A percentile compares a stretch with the other conserved stretches of the same genome.
These are phyloP conservation scores for Corythoichthys haematopterus DNA, from an alignment of 2,113 vertebrate species.

Conservation along the genomic window DNA sequence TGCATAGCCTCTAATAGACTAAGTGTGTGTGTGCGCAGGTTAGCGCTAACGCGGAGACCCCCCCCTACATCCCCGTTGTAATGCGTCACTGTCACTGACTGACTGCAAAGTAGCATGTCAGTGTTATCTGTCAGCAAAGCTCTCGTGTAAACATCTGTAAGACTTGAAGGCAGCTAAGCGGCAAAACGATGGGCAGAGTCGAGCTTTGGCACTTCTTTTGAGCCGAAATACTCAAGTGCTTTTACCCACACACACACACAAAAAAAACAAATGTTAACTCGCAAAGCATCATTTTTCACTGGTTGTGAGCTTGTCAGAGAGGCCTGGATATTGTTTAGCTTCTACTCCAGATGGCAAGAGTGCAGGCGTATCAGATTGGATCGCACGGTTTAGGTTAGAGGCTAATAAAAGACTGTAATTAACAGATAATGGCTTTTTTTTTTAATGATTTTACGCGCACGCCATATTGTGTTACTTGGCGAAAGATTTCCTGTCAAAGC, in stretches of 20 bases:
- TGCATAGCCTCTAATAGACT: not conserved
- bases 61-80: not conserved
- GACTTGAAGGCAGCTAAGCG: constrained; percentile 20
- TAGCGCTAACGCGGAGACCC: not conserved
- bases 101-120: constrained; percentile 11
- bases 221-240: constrained; percentile 13
- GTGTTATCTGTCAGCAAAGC: constrained; percentile 21
- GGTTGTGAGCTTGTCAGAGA: constrained; percentile 36
- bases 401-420: constrained; percentile 45
- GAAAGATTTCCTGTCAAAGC: not conserved
- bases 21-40: not conserved
- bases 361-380: constrained; percentile 43
- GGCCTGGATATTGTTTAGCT: constrained; percentile 24
- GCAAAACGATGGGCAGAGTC: constrained; percentile 15
- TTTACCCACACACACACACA: constrained; percentile 13
- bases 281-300: constrained; percentile 32
- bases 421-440: constrained; percentile 36
- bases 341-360: constrained; percentile 39
- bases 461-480: constrained; percentile 8
- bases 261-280: not conserved
- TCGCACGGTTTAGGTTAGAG: constrained; percentile 30
- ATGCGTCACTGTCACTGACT: not conserved
- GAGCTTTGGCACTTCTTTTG: constrained; percentile 25
- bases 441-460: constrained; percentile 10
- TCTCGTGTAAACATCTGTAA: constrained; percentile 16